These are phyloP conservation scores for Gymnarchus niloticus DNA, from an alignment of 2,113 vertebrate genomes.

Conservation along the genomic window DNA sequence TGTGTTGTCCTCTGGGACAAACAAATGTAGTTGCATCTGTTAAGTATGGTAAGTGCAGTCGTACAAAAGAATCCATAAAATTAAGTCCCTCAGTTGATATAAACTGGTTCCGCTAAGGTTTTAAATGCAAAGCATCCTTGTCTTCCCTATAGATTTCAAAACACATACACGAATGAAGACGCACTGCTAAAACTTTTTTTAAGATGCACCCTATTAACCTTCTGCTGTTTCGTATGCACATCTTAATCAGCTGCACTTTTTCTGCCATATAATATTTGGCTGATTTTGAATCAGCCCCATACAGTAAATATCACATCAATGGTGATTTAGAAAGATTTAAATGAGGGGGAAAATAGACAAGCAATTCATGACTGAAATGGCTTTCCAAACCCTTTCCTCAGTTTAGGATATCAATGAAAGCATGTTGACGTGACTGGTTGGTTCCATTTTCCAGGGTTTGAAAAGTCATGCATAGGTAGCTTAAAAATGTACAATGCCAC, in stretches of 20 bases:
- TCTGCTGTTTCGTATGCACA: not conserved
- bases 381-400: slow-evolving; percentile 2
- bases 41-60: not conserved
- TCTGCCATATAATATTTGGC: not conserved
- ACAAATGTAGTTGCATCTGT: not conserved
- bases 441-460: not conserved
- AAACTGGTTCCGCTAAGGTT: not conserved
- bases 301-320: not conserved
- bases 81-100: slow-evolving; percentile 2
- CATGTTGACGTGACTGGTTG: not conserved
- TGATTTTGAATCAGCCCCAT: not conserved
- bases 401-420: not conserved
- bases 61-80: slow-evolving; percentile 2
- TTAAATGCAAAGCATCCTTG: not conserved
- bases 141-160: not conserved
- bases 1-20: not conserved
- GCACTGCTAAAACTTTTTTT: not conserved
- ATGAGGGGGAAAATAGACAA: not conserved
- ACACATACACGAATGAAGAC: not conserved
- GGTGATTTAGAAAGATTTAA: slow-evolving; percentile 17
- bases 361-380: not conserved
- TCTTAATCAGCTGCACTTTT: not conserved
- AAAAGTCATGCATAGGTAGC: not conserved
- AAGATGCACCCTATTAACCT: not conserved
- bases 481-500: not conserved